Percentiles rank a stretch among this genome's conserved stretches.
phyloP scores from a whole-genome alignment of 2,888 invertebrate genomes.

The Apamea epomidion region DNA sequence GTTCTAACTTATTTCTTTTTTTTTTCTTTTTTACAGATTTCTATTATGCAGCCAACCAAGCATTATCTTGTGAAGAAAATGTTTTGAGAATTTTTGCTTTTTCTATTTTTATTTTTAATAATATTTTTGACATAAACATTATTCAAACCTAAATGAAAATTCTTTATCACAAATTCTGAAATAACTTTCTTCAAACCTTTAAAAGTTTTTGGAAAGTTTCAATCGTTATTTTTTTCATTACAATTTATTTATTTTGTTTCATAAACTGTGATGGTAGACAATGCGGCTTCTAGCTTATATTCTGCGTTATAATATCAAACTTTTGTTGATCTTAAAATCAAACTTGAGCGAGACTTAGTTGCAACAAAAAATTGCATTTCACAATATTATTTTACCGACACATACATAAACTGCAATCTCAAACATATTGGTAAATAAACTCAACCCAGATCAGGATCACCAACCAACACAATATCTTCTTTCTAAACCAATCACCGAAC shows the following conservation, averaged over 20 bases:
- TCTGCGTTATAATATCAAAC: neutral
- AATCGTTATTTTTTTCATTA: neutral
- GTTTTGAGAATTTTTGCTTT: slow-evolving; percentile 1
- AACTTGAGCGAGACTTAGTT: neutral
- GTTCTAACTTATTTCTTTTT: neutral
- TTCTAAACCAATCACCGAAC: slow-evolving; percentile 42
- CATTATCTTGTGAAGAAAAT: slow-evolving; percentile 12
- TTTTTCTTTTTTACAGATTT: neutral
- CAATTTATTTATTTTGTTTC: slow-evolving; percentile 21
- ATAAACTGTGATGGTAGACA: neutral
- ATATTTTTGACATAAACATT: slow-evolving; percentile 9
- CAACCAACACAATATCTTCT: slow-evolving; percentile 12
- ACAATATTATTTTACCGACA: too few relatives aligned
- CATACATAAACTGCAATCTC: neutral
- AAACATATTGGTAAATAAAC: neutral
- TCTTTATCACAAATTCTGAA: neutral
- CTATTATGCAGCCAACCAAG: neutral
- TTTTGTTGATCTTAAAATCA: neutral
- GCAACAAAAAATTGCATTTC: neutral
- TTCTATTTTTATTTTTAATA: slow-evolving; percentile 1
- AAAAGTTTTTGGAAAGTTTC: neutral
- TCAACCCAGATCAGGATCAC: slow-evolving; percentile 4
- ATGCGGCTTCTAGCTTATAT: neutral
- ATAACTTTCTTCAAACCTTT: slow-evolving; percentile 6
- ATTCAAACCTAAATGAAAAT: neutral